Base-by-base conservation (phyloP, 2,797 vertebrate species). In the Limnodromus scolopaceus region DNA sequence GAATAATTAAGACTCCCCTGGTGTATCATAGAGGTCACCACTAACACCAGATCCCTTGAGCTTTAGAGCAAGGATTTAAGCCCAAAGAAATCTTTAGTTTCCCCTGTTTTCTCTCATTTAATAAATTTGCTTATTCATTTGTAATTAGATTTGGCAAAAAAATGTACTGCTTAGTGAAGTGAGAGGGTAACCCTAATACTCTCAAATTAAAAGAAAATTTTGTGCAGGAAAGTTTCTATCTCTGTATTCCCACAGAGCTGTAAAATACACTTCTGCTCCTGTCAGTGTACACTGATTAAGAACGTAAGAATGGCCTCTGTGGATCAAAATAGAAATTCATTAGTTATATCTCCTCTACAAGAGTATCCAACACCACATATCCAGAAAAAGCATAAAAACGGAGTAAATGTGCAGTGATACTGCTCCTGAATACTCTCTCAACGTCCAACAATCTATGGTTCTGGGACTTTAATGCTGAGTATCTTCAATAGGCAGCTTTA, bases 371-470 rank as follows among this genome's bases (percentile, higher is more conserved):
- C 4, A 53, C 4, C 11, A 58, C 6, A 19, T 11, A 61, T 5
- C 14, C 49, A 78, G 27, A 45, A 89, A 70, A 84, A 30, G 7
- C 28, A 78, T 16, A 39, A 46, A 57, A 89, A 32, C 7, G 0
- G 25, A 71, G n/a, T 46, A 74, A 81, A 22, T 2, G 4, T 23
- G 36, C 28, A 65, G 10, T 11, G 6, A 22, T 46, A 14, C 11
- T 30, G 54, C 23, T n/a, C 28, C 24, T n/a, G 15, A 78, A 78
- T 6, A 38, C 18, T 25, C 45, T 55, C 27, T 57, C 41, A 55
- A 32, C 8, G 34, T 60, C 23, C 43, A 89, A 6, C 8, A 71
- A 1, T 2, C 53, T 2, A 1, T 1, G 8, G 27, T 11, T 76
- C 39, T 43, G 28, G 22, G 20, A 51, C 18, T 78, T 39, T 2